Evolutionary conservation across 2,888 invertebrate species (phyloP).

Genomic region (Ctena decussata): DNA sequence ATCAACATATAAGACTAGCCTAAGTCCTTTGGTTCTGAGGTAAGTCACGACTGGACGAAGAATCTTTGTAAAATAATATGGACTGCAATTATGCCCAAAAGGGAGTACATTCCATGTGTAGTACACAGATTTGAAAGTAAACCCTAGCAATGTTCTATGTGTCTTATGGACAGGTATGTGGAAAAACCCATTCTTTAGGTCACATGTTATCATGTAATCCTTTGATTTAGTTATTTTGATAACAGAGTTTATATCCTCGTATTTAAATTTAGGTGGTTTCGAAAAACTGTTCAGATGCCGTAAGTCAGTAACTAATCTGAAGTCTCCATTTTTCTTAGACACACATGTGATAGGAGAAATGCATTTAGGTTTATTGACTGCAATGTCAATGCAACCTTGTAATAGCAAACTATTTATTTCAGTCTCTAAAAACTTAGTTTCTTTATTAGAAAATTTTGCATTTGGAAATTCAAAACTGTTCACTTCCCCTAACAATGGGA

Average conservation of each 20-base stretch:
- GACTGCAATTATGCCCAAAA: slow-evolving; percentile 23
- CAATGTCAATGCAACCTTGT: background rate
- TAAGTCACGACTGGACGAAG: slow-evolving; percentile 18
- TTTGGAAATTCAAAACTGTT: background rate
- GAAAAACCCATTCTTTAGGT: slow-evolving; percentile 25
- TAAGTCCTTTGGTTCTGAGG: slow-evolving; percentile 10
- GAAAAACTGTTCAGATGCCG: slow-evolving; percentile 13
- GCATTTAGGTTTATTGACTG: background rate
- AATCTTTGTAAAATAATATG: slow-evolving; percentile 27
- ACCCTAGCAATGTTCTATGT: slow-evolving; percentile 8
- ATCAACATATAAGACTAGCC: slow-evolving; percentile 23
- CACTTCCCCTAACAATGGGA: background rate
- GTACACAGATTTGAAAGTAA: background rate
- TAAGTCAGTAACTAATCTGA: slow-evolving; percentile 28
- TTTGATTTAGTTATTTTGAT: slow-evolving; percentile 3
- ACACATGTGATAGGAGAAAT: background rate
- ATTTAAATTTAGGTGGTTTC: slow-evolving; percentile 5
- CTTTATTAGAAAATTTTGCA: background rate
- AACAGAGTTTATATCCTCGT: slow-evolving; percentile 30
- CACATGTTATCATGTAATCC: slow-evolving; percentile 24
- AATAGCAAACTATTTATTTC: background rate
- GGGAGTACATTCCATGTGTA: slow-evolving; percentile 23
- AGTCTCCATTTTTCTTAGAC: slow-evolving; percentile 7
- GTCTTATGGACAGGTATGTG: slow-evolving; percentile 28
- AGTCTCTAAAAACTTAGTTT: background rate